Evolutionary conservation across 2,888 invertebrate genomes (phyloP), one percentile per base, ranked within the genome.

Genomic region (Ormyrus thymus): DNA sequence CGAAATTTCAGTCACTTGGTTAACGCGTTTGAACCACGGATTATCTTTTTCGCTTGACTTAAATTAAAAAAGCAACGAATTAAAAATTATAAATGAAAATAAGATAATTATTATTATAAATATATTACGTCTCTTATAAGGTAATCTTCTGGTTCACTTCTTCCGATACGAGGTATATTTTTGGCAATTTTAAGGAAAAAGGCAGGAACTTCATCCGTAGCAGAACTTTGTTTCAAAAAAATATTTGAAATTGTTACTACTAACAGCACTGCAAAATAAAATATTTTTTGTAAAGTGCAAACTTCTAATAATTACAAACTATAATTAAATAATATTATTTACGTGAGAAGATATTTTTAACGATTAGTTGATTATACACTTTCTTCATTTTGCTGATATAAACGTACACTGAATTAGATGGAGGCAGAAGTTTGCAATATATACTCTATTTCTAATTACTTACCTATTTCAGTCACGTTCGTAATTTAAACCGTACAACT

Each of bases 121-220:
- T 45, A 55, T 64, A 65, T 80, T 70, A 80, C 80, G 13, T 51
- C 74, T 62, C 58, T 62, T 13, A 2, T 11, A 45, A 45, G 6
- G n/a, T 29, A 53, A 61, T 72, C 56, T 5, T 72, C 58, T 7
- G 7, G 69, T 43, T 78, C 61, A 15, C 81, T 79, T 51, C 79
- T 79, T n/a, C 81, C 81, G 1, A 81, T 65, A 0, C 81, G 78
- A 10, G 81, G 89, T 43, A 89, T 84, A 13, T 85, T 87, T 80
- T 90, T 90, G 0, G 87, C 89, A 48, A 89, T 88, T 83, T 89
- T 89, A 3, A 89, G 71, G 55, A 89, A 89, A 75, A 89, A 89
- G 0, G 87, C 86, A 0, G 89, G 89, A 6, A 86, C 85, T 70
- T 87, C 88, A 61, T 89, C 88, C 0, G 86, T 86, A 59, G 51